Base-by-base conservation (phyloP, 2,113 vertebrate species). In the Glaucomys volans region DNA sequence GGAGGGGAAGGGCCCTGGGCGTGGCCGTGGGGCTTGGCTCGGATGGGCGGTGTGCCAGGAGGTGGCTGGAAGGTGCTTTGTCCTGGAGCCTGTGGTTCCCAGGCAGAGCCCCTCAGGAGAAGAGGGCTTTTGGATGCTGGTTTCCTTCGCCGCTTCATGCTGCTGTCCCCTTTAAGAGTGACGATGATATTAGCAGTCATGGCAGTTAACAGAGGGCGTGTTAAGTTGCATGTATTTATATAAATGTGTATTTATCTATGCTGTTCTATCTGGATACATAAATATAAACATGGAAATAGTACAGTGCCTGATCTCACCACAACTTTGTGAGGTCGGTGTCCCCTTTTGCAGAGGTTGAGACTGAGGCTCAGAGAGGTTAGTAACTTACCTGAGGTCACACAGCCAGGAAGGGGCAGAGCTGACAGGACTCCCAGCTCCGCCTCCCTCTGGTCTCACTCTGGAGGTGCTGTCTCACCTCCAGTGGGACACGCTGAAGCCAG, bases 111-210 rank as follows among this genome's bases (percentile, higher is more conserved):
- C 57, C n/a, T n/a, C n/a, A 32, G 17, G 77, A 42, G 74, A 76
- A 76, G 47, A 40, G 62, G 7, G 1, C 17, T 89, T 91, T 80
- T 72, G 22, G 20, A 69, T 64, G 75, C 13, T n/a, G 24, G 50
- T 94, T 88, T 67, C 62, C 50, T 47, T 87, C 5, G 5, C 24
- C 11, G 62, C 47, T 75, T 72, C 5, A 2, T 30, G 59, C 54
- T 59, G 69, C 71, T 67, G 1, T n/a, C 72, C 57, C 30, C 44
- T 75, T 57, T n/a, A 32, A 54, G 16, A 75, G 28, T 1, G 17
- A 26, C 0, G 22, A 20, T 0, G 4, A 57, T 16, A 28, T 26
- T 6, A 18, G 24, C 0, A 28, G 42, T 0, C 14, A 12, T 1
- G 24, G 13, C 0, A 28, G 40, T 32, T 28, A 44, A 30, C 50